Evolutionary conservation across 2,888 invertebrate genomes (phyloP).

Genomic region (Lucinisca nassula): DNA sequence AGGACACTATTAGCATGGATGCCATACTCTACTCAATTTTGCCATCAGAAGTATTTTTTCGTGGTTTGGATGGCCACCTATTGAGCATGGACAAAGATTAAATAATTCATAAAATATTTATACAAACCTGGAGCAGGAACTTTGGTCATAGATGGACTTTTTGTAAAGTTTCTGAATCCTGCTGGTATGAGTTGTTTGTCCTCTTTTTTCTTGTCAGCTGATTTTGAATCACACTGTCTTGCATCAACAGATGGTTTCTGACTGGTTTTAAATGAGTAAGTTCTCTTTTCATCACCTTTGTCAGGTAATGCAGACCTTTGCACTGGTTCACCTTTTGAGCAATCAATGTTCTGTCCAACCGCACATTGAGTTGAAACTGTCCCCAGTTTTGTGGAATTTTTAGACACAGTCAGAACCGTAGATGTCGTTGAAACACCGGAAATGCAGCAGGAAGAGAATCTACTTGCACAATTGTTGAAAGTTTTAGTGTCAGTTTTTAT

Average conservation of each 20-base stretch:
- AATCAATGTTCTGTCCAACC: neutral
- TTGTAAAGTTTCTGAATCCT: neutral
- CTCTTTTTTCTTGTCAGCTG: neutral
- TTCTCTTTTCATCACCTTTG: neutral
- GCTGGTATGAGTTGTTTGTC: neutral
- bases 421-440: neutral
- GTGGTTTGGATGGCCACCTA: too few species aligned
- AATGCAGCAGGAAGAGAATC: neutral
- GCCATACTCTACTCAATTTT: too few species aligned
- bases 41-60: too few species aligned
- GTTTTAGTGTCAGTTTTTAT: neutral
- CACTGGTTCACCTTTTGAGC: neutral
- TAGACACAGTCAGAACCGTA: neutral
- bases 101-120: too few species aligned
- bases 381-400: neutral
- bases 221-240: neutral
- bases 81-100: too few species aligned
- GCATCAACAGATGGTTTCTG: neutral
- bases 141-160: neutral
- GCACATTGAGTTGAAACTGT: neutral
- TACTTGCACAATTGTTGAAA: neutral
- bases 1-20: too few species aligned
- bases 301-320: neutral
- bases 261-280: conserved; percentile 18
- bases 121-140: neutral